These are phyloP conservation scores for Drepana falcataria DNA, from an alignment of 2,888 invertebrate species.

Conservation along the genomic window DNA sequence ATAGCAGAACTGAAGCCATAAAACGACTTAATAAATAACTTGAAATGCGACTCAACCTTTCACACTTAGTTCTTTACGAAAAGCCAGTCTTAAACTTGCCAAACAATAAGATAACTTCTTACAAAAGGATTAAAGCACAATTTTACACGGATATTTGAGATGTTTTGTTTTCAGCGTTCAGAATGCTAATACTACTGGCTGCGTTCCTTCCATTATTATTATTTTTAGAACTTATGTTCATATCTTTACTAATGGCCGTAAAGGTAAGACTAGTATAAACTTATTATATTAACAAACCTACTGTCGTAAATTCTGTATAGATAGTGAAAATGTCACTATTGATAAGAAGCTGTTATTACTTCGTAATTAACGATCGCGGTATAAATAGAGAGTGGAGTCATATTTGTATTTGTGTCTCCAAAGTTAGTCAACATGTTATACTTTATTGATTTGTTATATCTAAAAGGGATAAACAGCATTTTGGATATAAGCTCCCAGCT, in stretches of 20 bases:
- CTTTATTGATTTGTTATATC: no score
- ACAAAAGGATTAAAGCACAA: slow-evolving; percentile 81
- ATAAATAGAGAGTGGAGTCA: background rate
- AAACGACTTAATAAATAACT: background rate
- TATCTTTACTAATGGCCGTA: no score
- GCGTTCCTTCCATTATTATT: no score
- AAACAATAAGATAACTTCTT: slow-evolving; percentile 77
- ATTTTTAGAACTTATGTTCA: no score
- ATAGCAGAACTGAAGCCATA: background rate
- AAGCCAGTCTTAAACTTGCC: slow-evolving; percentile 75
- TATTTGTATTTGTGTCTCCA: no score
- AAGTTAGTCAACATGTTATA: no score
- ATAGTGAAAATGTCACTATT: background rate
- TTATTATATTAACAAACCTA: background rate
- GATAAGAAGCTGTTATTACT: background rate
- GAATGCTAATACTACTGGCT: background rate
- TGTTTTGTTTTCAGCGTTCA: background rate
- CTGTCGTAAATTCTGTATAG: background rate
- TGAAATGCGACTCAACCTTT: background rate
- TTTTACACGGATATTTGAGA: slow-evolving; percentile 9
- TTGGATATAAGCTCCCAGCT: no score
- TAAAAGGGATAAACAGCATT: no score
- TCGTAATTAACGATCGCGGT: background rate
- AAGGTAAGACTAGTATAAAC: no score
- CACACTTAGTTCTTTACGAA: slow-evolving; percentile 31